A percentile compares a stretch with the other conserved stretches of the same genome.
Conservation (phyloP, 2,888 invertebrate genomes). For the Cinara cedri region DNA sequence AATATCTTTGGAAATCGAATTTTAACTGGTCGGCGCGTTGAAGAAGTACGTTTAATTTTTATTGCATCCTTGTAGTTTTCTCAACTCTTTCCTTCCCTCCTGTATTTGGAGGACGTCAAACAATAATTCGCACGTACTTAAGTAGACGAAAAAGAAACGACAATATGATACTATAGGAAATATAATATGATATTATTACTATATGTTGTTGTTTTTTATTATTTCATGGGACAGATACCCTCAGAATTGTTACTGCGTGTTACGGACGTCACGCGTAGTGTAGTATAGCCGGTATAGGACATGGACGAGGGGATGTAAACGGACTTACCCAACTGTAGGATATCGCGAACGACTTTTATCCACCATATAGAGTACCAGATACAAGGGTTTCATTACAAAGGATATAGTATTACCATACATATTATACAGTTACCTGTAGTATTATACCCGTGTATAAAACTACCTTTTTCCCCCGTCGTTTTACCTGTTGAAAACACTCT, state of each 20-base stretch:
- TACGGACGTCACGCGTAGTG: background rate
- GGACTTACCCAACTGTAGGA: background rate
- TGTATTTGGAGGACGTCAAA: background rate
- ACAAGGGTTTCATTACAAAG: background rate
- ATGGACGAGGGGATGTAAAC: background rate
- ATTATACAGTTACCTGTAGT: too few relatives aligned
- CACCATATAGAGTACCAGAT: background rate
- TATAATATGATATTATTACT: too few relatives aligned
- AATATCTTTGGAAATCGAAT: too few relatives aligned
- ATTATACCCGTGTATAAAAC: too few relatives aligned
- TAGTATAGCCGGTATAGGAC: too few relatives aligned
- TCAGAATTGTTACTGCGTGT: background rate
- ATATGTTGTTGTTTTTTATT: too few relatives aligned
- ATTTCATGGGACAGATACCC: background rate
- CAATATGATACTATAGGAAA: too few relatives aligned
- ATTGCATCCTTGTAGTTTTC: too few relatives aligned
- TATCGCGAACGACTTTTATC: slow-evolving; percentile 19
- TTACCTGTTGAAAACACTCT: background rate
- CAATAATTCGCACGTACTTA: too few relatives aligned
- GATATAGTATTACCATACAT: too few relatives aligned
- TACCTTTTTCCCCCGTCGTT: background rate
- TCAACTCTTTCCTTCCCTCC: background rate
- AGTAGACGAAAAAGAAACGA: background rate
- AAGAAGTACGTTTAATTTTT: too few relatives aligned
- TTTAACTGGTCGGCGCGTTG: too few relatives aligned